Evolutionary conservation across 2,113 vertebrate genomes (phyloP).

Genomic region (Spheniscus mendiculus): DNA sequence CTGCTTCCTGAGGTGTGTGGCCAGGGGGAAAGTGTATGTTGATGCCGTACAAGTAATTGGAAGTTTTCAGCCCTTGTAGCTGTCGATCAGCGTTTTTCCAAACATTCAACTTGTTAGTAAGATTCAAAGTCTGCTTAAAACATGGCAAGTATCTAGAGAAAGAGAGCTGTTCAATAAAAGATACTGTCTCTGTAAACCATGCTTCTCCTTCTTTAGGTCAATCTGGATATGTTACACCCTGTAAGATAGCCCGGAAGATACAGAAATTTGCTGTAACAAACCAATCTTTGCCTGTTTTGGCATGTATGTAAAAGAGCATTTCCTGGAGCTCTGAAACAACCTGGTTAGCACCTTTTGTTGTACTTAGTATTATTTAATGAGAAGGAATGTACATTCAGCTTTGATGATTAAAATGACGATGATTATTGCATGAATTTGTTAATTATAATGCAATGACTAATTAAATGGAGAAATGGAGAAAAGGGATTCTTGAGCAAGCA

Average conservation of each 20-base stretch:
- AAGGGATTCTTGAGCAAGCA: constrained; percentile 49
- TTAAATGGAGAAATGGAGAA: constrained; percentile 60
- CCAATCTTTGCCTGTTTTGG: background rate
- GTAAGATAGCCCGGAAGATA: background rate
- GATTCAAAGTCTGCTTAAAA: background rate
- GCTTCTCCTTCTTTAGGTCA: background rate
- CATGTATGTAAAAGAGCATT: constrained; percentile 2
- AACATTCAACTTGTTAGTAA: background rate
- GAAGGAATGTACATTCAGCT: constrained; percentile 35
- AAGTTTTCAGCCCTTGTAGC: background rate
- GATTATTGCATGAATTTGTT: constrained; percentile 54
- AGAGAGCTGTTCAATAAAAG: background rate
- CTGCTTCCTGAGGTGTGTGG: background rate
- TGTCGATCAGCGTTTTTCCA: background rate
- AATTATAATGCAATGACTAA: constrained; percentile 33
- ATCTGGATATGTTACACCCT: background rate
- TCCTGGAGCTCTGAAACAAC: constrained; percentile 6
- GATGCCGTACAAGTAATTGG: background rate
- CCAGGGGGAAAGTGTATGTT: background rate
- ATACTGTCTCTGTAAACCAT: background rate
- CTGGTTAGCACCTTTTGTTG: background rate
- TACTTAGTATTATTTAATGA: constrained; percentile 23
- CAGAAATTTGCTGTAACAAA: background rate
- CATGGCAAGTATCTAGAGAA: background rate
- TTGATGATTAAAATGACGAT: constrained; percentile 32